phyloP scores from a whole-genome alignment of 2,888 invertebrate species.

The Drosophila paucipuncta region DNA sequence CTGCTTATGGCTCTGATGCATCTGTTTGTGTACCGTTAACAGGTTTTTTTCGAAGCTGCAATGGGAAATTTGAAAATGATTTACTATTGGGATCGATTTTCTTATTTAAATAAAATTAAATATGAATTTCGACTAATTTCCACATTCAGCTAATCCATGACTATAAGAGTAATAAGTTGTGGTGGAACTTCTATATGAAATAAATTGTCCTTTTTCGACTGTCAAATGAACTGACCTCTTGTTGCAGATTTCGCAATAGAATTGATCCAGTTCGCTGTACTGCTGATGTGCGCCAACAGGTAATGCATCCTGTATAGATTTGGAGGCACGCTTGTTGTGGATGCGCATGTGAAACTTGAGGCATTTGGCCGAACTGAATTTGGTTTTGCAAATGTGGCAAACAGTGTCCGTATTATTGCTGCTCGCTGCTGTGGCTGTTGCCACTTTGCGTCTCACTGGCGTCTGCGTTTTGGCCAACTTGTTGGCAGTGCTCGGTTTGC shows the following conservation, averaged over 20 bases:
- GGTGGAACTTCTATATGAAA: neutral
- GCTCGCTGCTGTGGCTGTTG: constrained; percentile 4
- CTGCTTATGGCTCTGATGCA: constrained; percentile 87
- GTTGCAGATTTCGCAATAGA: constrained; percentile 87
- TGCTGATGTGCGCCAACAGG: constrained; percentile 81
- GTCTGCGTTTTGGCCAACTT: constrained; percentile 36
- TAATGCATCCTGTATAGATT: constrained; percentile 82
- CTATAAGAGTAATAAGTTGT: neutral
- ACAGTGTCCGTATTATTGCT: constrained; percentile 24
- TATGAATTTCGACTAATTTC: neutral
- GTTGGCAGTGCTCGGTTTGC: constrained; percentile 16
- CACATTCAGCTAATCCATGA: neutral
- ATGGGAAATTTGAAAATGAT: neutral
- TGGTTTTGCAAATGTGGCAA: constrained; percentile 89
- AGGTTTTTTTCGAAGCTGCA: constrained; percentile 82
- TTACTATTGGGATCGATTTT: neutral
- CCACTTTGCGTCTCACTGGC: constrained; percentile 35
- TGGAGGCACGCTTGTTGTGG: constrained; percentile 89
- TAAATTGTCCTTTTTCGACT: neutral
- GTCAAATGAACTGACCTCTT: constrained; percentile 80
- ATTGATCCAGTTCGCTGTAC: constrained; percentile 83
- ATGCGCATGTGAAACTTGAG: constrained; percentile 89
- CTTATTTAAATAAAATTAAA: neutral
- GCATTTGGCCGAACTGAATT: constrained; percentile 89
- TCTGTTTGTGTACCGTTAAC: constrained; percentile 88